Base-by-base conservation (phyloP, 1,140 invertebrate genomes). In the Atta texana region DNA sequence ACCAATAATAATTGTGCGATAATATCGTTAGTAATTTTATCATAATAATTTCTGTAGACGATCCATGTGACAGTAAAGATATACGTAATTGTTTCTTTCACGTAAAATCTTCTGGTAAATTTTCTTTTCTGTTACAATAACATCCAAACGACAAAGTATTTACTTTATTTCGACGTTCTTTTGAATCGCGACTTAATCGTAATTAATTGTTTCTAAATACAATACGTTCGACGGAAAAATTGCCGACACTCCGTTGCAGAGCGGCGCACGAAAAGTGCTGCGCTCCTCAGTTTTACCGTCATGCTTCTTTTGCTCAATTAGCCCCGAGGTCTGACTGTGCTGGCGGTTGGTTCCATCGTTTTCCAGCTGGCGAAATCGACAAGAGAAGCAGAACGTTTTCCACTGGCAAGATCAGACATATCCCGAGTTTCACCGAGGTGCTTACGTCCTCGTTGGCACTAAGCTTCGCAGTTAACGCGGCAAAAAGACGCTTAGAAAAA, bases 231-330 rank as follows among this genome's bases (percentile, higher is more conserved):
- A 49, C 53, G 55, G 16, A 34, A n/a, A 51, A 63, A 61, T 75
- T 34, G 10, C n/a, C n/a, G 80, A 21, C 57, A 31, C 16, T 49
- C 39, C 24, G 7, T 39, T 24, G 21, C 51, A 16, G 39, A 49
- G 24, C 3, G 31, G 39, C 34, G 53, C 24, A 72, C 68, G 66
- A 74, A 74, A 61, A 82, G 12, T 74, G 68, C 80, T 82, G 39
- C 34, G 24, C 68, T 74, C 12, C 14, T 74, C 39, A 24, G 68
- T 74, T 74, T 59, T 34, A 14, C 28, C 75, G 61, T 78, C 82
- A 14, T 85, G 31, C 51, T 85, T 31, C 61, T 85, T 77, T 85
- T 85, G 74, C 82, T 85, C 82, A 85, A 85, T 85, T 85, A 85
- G 74, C 49, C 21, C 28, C 28, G 24, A 64, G 49, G 71, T 85